A percentile compares a stretch with the other conserved stretches of the same genome.
phyloP scores from a whole-genome alignment of 2,888 invertebrate species.

The Ctena decussata region DNA sequence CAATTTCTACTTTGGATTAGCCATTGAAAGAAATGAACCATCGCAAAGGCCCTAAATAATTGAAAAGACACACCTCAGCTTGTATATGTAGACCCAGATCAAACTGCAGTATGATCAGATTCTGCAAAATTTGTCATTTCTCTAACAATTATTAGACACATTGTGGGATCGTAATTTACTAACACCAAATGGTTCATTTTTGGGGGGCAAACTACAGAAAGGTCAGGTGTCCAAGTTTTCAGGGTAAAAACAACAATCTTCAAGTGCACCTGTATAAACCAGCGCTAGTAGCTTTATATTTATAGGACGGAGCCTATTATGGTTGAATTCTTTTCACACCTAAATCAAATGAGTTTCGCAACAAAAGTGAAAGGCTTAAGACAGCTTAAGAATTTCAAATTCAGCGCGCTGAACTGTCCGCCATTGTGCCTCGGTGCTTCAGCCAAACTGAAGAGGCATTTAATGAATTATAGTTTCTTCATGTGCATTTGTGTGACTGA shows the following conservation, averaged over 20 bases:
- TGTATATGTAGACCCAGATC: too few relatives aligned
- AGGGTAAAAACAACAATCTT: too few relatives aligned
- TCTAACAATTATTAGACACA: too few relatives aligned
- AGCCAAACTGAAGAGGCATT: background rate
- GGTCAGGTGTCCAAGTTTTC: too few relatives aligned
- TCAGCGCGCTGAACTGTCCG: background rate
- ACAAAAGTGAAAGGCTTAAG: slow-evolving; percentile 62
- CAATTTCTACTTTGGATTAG: slow-evolving; percentile 69
- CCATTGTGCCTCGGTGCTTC: background rate
- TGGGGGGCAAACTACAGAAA: too few relatives aligned
- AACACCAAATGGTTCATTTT: too few relatives aligned
- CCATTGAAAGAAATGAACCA: slow-evolving; percentile 47
- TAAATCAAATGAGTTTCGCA: slow-evolving; percentile 48
- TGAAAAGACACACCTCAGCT: too few relatives aligned
- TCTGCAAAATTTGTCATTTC: too few relatives aligned
- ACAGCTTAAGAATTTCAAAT: slow-evolving; percentile 17
- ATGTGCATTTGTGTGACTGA: background rate
- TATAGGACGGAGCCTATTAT: slow-evolving; percentile 53
- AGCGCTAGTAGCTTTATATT: background rate
- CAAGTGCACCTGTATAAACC: slow-evolving; percentile 64
- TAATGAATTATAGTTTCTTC: background rate
- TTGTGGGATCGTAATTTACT: too few relatives aligned
- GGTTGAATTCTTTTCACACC: slow-evolving; percentile 59
- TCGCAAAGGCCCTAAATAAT: too few relatives aligned
- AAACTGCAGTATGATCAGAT: too few relatives aligned